These are phyloP conservation scores for Drosophila triauraria DNA, from an alignment of 1,140 invertebrate species.

Conservation along the genomic window DNA sequence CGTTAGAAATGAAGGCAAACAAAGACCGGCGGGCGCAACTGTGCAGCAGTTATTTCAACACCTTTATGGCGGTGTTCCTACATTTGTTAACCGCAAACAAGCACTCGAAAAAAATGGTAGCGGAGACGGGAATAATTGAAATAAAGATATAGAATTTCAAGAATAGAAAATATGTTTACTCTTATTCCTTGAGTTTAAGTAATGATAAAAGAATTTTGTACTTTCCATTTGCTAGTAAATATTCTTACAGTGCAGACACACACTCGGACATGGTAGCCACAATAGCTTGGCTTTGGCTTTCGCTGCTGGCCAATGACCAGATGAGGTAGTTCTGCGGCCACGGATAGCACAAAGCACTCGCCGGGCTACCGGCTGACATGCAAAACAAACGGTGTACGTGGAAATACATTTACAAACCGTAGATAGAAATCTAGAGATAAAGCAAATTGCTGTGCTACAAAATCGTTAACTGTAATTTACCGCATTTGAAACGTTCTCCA, in stretches of 20 bases:
- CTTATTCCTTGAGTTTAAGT: too few species aligned
- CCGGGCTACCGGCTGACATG: slow-evolving; percentile 47
- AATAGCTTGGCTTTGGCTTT: slow-evolving; percentile 55
- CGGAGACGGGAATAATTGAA: background rate
- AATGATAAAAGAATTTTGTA: background rate
- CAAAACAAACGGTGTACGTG: slow-evolving; percentile 78
- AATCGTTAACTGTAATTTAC: slow-evolving; percentile 83
- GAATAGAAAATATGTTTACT: too few species aligned
- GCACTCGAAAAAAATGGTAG: slow-evolving; percentile 13
- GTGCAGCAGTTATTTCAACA: slow-evolving; percentile 80
- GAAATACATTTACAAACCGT: slow-evolving; percentile 77
- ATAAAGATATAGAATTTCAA: too few species aligned
- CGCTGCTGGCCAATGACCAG: slow-evolving; percentile 65
- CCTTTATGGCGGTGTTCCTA: slow-evolving; percentile 69
- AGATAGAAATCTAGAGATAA: slow-evolving; percentile 81
- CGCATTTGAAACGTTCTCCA: slow-evolving; percentile 69
- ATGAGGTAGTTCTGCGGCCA: slow-evolving; percentile 5
- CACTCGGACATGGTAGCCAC: slow-evolving; percentile 36
- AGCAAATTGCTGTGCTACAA: slow-evolving; percentile 82
- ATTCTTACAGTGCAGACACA: slow-evolving; percentile 29
- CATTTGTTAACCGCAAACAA: slow-evolving; percentile 55
- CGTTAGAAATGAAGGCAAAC: slow-evolving; percentile 23
- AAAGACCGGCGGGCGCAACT: slow-evolving; percentile 32
- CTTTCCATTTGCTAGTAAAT: background rate
- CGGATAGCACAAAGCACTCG: slow-evolving; percentile 10